Evolutionary conservation across 2,888 invertebrate species (phyloP).

Genomic region (Phymatocera aterrima): DNA sequence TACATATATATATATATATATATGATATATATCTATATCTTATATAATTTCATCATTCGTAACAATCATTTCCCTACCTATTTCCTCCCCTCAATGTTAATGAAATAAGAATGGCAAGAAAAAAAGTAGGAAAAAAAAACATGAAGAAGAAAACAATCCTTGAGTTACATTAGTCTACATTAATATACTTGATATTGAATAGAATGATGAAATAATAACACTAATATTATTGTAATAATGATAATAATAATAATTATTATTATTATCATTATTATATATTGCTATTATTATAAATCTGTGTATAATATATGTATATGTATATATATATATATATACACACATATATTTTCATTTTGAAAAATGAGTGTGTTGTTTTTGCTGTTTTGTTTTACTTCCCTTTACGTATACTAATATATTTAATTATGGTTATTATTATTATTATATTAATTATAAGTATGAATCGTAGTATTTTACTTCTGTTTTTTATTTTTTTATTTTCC

Average conservation of each 20-base stretch:
- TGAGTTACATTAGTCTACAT: slow-evolving; percentile 57
- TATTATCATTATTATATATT: slow-evolving; percentile 72
- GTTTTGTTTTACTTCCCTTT: slow-evolving; percentile 53
- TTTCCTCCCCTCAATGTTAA: not conserved
- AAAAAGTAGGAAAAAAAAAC: not conserved
- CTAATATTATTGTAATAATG: slow-evolving; percentile 73
- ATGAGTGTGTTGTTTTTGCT: slow-evolving; percentile 59
- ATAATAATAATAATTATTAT: slow-evolving; percentile 68
- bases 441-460: not conserved
- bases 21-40: too few species aligned
- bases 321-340: too few species aligned
- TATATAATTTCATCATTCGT: too few species aligned
- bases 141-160: slow-evolving; percentile 42
- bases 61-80: not conserved
- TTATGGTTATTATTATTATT: not conserved
- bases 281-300: slow-evolving; percentile 73
- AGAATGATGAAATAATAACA: slow-evolving; percentile 68
- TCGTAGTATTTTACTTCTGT: not conserved
- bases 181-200: slow-evolving; percentile 72
- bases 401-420: not conserved
- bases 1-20: too few species aligned
- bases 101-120: too few species aligned
- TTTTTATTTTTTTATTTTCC: not conserved
- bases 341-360: slow-evolving; percentile 73
- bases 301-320: too few species aligned